phyloP scores from a whole-genome alignment of 2,888 invertebrate species.

The Archips xylosteana region DNA sequence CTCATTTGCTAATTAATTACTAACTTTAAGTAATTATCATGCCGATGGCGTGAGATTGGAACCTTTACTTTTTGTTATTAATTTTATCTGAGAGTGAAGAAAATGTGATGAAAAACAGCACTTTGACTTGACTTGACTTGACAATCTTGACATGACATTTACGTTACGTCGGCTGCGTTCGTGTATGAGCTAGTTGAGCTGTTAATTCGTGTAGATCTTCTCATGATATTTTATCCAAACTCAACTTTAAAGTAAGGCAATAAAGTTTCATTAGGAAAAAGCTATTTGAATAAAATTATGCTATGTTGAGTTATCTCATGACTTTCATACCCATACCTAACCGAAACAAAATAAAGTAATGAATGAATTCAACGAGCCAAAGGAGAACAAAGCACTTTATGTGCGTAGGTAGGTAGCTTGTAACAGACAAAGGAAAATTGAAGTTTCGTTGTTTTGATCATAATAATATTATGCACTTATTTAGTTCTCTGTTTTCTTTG shows the following conservation, averaged over 20 bases:
- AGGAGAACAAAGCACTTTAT: too few relatives aligned
- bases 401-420: too few relatives aligned
- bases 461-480: too few relatives aligned
- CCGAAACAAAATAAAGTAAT: background rate
- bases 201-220: background rate
- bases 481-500: too few relatives aligned
- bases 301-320: background rate
- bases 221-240: background rate
- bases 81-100: background rate
- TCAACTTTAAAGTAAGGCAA: rapidly evolving
- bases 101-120: conserved; percentile 14
- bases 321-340: background rate
- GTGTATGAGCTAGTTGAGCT: background rate
- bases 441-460: too few relatives aligned
- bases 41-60: conserved; percentile 5
- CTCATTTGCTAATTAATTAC: background rate
- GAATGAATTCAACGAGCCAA: background rate
- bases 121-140: conserved; percentile 9
- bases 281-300: background rate
- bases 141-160: too few relatives aligned
- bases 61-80: conserved; percentile 4
- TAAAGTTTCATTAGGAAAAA: background rate
- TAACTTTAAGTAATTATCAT: background rate
- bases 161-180: conserved; percentile 1
- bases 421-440: too few relatives aligned